Percentiles rank a stretch among this genome's conserved stretches.
phyloP scores from a whole-genome alignment of 2,888 invertebrate species.

The Ephialtes manifestator region DNA sequence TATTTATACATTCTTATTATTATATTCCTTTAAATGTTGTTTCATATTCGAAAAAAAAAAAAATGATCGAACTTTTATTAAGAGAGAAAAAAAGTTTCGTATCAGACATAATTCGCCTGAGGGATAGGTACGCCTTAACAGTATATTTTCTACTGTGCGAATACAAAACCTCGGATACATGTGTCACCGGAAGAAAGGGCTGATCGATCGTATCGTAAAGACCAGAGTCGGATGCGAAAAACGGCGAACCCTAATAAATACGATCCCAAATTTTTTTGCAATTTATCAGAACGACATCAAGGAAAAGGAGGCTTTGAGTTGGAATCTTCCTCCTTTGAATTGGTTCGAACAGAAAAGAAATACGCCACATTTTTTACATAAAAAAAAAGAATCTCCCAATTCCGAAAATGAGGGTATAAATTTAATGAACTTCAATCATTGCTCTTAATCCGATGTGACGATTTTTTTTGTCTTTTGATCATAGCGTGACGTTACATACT shows the following conservation, averaged over 20 bases:
- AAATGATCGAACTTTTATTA: no score
- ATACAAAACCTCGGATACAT: conserved; percentile 2
- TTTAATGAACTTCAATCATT: background rate
- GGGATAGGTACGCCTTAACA: background rate
- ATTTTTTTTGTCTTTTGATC: conserved; percentile 2
- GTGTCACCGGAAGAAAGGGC: conserved; percentile 27
- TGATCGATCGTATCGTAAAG: conserved; percentile 41
- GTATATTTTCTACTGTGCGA: background rate
- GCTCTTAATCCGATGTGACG: background rate
- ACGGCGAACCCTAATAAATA: background rate
- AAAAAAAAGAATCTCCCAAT: background rate
- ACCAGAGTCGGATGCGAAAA: conserved; percentile 3
- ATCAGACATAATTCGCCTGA: no score
- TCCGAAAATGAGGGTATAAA: background rate
- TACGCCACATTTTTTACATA: background rate
- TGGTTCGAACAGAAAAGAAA: background rate
- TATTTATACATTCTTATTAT: no score
- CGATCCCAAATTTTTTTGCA: conserved; percentile 37
- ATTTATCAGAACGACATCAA: conserved; percentile 38
- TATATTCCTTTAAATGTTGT: no score
- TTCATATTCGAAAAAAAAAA: no score
- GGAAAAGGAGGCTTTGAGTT: background rate
- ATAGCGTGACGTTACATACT: conserved; percentile 17
- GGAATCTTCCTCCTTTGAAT: background rate
- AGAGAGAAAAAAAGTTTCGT: no score